Conservation (phyloP, 2,888 invertebrate genomes). For the Lasioglossum villosulum region DNA sequence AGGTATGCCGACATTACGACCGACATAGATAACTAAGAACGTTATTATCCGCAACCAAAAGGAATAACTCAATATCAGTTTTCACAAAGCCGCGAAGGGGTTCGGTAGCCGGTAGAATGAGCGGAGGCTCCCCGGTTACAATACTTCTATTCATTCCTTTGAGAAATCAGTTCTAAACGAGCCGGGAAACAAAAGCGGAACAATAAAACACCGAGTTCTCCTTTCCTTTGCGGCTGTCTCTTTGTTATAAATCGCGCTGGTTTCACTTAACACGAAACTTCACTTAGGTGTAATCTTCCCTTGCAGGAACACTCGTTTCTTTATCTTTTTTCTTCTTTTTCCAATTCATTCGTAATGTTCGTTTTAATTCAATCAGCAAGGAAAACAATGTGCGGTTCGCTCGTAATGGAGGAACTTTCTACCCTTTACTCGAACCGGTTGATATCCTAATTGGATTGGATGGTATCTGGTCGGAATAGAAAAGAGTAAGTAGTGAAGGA, state of each 20-base stretch:
- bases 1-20: slow-evolving; percentile 56
- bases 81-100: slow-evolving; percentile 27
- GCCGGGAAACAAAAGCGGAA: slow-evolving; percentile 40
- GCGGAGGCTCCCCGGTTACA: slow-evolving; percentile 19
- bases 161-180: slow-evolving; percentile 52
- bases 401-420: slow-evolving; percentile 7
- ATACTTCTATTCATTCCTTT: slow-evolving; percentile 56
- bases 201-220: slow-evolving; percentile 39
- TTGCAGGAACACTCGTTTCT: slow-evolving; percentile 20
- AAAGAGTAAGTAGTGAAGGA: neutral
- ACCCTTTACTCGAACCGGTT: neutral
- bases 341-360: slow-evolving; percentile 24
- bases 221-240: slow-evolving; percentile 27
- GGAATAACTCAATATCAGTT: slow-evolving; percentile 52
- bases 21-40: slow-evolving; percentile 53
- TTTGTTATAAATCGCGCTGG: slow-evolving; percentile 33
- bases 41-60: slow-evolving; percentile 53
- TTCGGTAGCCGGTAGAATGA: neutral
- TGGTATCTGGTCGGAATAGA: neutral
- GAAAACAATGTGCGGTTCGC: slow-evolving; percentile 2
- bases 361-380: slow-evolving; percentile 26
- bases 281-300: slow-evolving; percentile 35
- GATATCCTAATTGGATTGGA: slow-evolving; percentile 22
- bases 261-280: slow-evolving; percentile 53
- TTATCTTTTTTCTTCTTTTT: neutral